Evolutionary conservation across 2,888 invertebrate genomes (phyloP).

Genomic region (Andrena praecox): DNA sequence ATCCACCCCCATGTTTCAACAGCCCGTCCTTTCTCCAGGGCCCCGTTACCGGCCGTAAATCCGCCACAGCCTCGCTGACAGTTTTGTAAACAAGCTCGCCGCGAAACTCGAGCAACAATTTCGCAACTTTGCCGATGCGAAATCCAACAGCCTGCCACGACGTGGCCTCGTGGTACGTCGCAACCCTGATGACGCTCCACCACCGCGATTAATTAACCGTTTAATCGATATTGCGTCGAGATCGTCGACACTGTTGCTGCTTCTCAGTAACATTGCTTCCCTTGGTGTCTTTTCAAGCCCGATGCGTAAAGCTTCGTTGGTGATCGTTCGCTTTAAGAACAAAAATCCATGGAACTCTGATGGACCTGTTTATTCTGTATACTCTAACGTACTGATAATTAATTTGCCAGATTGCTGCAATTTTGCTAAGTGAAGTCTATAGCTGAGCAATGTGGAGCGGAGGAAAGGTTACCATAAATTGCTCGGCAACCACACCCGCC

Average conservation of each 20-base stretch:
- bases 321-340: not conserved
- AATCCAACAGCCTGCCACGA: constrained; percentile 30
- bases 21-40: not conserved
- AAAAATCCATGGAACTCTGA: not conserved
- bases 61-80: not conserved
- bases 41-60: constrained; percentile 23
- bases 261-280: constrained; percentile 36
- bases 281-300: constrained; percentile 4
- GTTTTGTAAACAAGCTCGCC: constrained; percentile 42
- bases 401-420: not conserved
- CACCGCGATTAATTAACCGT: constrained; percentile 53
- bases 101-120: constrained; percentile 15
- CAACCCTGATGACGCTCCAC: constrained; percentile 27
- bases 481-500: too few relatives aligned
- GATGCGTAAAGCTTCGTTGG: constrained; percentile 4
- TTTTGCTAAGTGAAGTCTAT: too few relatives aligned
- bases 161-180: constrained; percentile 17
- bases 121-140: constrained; percentile 13
- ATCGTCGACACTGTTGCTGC: constrained; percentile 19
- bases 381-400: not conserved
- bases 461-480: too few relatives aligned
- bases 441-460: too few relatives aligned
- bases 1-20: not conserved
- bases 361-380: not conserved
- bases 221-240: constrained; percentile 47